These are phyloP conservation scores for Geopemphigus sp. DNA, from an alignment of 1,140 invertebrate species.

Conservation along the genomic window DNA sequence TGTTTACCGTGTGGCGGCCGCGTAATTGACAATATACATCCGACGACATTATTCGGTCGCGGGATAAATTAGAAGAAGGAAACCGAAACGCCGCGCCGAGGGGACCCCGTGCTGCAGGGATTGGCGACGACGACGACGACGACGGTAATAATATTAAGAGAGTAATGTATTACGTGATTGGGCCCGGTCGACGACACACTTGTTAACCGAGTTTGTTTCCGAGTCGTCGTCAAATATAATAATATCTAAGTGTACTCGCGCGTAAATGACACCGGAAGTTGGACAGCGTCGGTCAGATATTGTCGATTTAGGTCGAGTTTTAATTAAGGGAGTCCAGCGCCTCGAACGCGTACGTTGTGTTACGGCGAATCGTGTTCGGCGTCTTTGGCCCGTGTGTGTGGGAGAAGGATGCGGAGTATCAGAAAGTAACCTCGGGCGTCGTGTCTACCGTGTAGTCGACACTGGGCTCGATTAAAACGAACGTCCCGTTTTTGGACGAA, in stretches of 20 bases:
- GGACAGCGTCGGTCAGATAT: constrained; percentile 4
- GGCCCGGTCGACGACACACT: neutral
- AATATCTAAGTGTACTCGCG: neutral
- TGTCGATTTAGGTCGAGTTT: neutral
- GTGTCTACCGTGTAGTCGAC: no score
- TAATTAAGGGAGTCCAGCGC: neutral
- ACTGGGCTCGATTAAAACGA: no score
- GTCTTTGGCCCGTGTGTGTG: no score
- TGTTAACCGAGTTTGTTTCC: constrained; percentile 40
- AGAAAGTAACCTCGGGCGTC: no score
- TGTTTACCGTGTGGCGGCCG: constrained; percentile 1
- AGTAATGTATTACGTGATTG: constrained; percentile 48
- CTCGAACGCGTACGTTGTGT: no score
- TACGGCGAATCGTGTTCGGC: no score
- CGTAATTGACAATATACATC: constrained; percentile 37
- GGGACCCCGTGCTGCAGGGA: neutral
- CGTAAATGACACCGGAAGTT: neutral
- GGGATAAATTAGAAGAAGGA: constrained; percentile 11
- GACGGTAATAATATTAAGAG: constrained; percentile 38
- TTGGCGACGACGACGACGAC: neutral
- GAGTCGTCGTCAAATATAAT: neutral
- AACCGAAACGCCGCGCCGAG: constrained; percentile 8
- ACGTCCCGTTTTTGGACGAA: no score
- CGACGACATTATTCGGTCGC: constrained; percentile 9
- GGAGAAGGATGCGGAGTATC: no score